A percentile compares a stretch with the other conserved stretches of the same genome.
Conservation (phyloP, 2,113 vertebrate genomes). For the Dascyllus trimaculatus region DNA sequence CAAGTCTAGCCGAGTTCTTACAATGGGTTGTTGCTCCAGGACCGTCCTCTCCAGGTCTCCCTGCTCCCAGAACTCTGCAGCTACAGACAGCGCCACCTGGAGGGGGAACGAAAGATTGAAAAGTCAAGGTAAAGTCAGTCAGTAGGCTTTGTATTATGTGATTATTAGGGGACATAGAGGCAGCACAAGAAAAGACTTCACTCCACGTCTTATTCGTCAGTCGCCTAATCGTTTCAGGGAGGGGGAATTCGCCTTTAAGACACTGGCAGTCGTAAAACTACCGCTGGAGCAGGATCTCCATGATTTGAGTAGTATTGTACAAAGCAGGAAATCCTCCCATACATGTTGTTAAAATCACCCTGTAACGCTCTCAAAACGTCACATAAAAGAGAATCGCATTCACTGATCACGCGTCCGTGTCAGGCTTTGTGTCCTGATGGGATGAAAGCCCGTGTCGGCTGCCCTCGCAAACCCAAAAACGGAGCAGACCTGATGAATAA, state of each 20-base stretch:
- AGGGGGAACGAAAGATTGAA: not conserved
- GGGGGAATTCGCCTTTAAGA: not conserved
- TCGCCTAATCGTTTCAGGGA: too few relatives aligned
- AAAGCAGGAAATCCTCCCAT: not conserved
- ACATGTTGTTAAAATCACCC: slow-evolving; percentile 16
- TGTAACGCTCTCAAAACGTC: slow-evolving; percentile 1
- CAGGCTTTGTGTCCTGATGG: slow-evolving; percentile 33
- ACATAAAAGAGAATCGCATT: slow-evolving; percentile 13
- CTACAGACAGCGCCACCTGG: slow-evolving; percentile 87
- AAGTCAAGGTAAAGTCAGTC: too few relatives aligned
- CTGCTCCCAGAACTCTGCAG: slow-evolving; percentile 90
- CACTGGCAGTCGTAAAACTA: not conserved
- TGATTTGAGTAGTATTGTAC: not conserved
- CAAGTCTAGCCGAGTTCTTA: slow-evolving; percentile 65
- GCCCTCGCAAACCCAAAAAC: slow-evolving; percentile 17
- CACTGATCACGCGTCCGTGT: slow-evolving; percentile 22
- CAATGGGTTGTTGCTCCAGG: slow-evolving; percentile 86
- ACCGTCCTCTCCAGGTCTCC: slow-evolving; percentile 88
- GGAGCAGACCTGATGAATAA: slow-evolving; percentile 57
- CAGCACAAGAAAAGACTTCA: too few relatives aligned
- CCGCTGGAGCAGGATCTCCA: not conserved
- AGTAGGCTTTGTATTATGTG: too few relatives aligned
- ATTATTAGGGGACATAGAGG: too few relatives aligned
- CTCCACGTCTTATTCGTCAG: too few relatives aligned
- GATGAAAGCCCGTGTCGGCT: slow-evolving; percentile 36